Base-by-base conservation (phyloP, 2,113 vertebrate species). In the Anhinga rufa region DNA sequence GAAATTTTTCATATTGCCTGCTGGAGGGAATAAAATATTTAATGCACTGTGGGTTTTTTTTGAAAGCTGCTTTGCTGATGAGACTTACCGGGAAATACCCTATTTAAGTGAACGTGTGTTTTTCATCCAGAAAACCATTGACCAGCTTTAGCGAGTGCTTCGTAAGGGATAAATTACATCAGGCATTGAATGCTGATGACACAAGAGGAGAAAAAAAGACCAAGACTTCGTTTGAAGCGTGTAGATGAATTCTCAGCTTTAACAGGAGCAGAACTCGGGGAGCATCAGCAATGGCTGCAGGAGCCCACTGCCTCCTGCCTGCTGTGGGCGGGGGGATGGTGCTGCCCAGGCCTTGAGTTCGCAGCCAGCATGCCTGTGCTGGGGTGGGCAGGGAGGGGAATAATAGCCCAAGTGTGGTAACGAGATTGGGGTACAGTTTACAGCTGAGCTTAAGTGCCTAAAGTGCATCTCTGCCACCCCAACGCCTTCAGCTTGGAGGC, bases 401-500 rank as follows among this genome's bases (percentile, higher is more conserved):
- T 16, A 4, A 32, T 13, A 38, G 62, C 24, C 8, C 70, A 9
- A 14, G 8, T 8, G 58, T 25, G 40, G 75, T 62, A 34, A 4
- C 0, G 7, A 96, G 87, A 10, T 32, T 1, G 10, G 52, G 68
- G 19, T 7, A 2, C 2, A 4, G 60, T 66, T 89, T 79, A 44
- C 3, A 84, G 81, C 71, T 60, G 62, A 72, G 78, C 55, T 80
- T 9, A 4, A 34, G 31, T 74, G 36, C 54, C 24, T 17, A 3
- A 32, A 13, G 5, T 6, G 54, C 20, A 8, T 25, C 58, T 46
- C 28, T 51, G 40, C 54, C 58, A n/a, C 46, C 74, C 51, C 46
- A 17, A 0, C 14, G 0, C 20, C 14, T 24, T 1, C 60, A 46
- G 25, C 48, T 12, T 34, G 6, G 34, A 13, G 58, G 18, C 1